Base-by-base conservation (phyloP, 2,888 invertebrate genomes). In the Dorcus hopei region DNA sequence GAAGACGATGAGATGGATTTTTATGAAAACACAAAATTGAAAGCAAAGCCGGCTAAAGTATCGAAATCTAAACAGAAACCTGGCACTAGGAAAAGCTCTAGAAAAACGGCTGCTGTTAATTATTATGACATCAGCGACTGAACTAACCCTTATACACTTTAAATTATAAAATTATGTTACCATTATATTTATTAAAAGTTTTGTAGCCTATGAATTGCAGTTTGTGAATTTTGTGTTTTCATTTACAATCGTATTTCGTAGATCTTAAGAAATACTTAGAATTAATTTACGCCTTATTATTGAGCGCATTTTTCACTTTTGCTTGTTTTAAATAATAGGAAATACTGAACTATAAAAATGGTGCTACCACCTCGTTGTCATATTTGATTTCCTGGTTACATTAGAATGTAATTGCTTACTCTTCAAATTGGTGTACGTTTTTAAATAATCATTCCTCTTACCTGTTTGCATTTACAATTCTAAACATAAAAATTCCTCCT, bases 71-170 rank as follows among this genome's bases (percentile, higher is more conserved):
- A 69, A 65, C 62, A 61, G 38, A 68, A 63, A 52, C 57, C 63
- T 33, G 66, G 61, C 23, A 66, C 68, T 8, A 69, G 70, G 57
- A 75, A 72, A 65, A 75, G 68, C 52, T 57, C 66, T 23, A 69
- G 71, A 64, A 74, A 70, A 61, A 57, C 57, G 14, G 59, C 65
- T 50, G 68, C 66, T 39, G 9, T 19, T 68, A 69, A 70, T 40
- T 66, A 69, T 52, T 57, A 55, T 53, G 70, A 69, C 42, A 61
- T 58, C 50, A 72, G 71, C 61, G 72, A 74, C 57, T 71, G 66
- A 68, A 50, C 9, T 38, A 38, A n/a, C 41, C 40, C 6, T 38
- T 39, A 47, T 59, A 40, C 38, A 52, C 19, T 9, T 33, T 33
- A 49, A 58, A 51, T 45, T 54, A 45, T 43, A 42, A 58, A 54